Base-by-base conservation (phyloP, 2,888 invertebrate species). In the Noctua janthina region DNA sequence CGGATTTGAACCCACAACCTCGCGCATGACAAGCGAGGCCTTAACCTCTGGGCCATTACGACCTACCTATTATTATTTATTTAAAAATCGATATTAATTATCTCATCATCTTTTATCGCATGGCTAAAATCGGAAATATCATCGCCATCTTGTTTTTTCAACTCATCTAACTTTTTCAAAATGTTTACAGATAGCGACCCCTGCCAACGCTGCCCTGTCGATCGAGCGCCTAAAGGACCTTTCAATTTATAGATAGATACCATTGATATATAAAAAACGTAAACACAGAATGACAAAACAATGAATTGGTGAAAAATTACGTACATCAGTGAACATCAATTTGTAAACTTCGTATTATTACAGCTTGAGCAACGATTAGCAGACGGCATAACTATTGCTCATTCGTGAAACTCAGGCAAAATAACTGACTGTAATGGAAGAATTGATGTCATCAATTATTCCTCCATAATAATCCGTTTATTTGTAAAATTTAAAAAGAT, bases 301-400 rank as follows among this genome's bases (percentile, higher is more conserved):
- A 62, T 62, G 15, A 62, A 62, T 62, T 29, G 15, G 2, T 62
- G 20, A 3, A 39, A 39, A 43, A 17, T 39, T 6, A 0, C 59
- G n/a, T 11, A 1, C 59, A n/a, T n/a, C 11, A n/a, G 4, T n/a
- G 4, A n/a, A 54, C 6, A 72, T 73, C 20, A 20, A 29, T 17
- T 64, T 23, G 10, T 49, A 72, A 72, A n/a, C 49, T 51, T 35
- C 46, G 5, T 29, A 29, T 20, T n/a, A 7, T 7, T 20, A 39
- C 35, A 11, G 35, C 35, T 35, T 35, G 49, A 49, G n/a, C 49
- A 78, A 62, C 0, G 15, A 35, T 49, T 15, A 23, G 46, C 29
- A 23, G 13, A 43, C 15, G 43, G 29, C 46, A 23, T 68, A 46
- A 13, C 20, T 35, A 79, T 78, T 79, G 67, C 79, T 56, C 54